Base-by-base conservation (phyloP, 2,888 invertebrate genomes). In the Ctena decussata region DNA sequence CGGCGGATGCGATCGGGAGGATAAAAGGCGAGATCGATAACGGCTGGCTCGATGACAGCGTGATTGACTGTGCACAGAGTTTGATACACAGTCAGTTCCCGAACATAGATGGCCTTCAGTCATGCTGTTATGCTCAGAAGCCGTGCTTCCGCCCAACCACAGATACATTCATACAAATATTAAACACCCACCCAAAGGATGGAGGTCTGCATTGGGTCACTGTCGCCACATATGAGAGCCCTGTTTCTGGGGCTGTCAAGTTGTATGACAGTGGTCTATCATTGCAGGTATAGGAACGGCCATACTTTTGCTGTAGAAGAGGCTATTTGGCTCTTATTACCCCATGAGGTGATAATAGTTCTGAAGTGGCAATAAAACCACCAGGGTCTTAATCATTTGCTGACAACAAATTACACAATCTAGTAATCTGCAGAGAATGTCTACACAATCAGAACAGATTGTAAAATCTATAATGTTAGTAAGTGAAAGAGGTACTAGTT, bases 51-150 rank as follows among this genome's bases (percentile, higher is more conserved):
- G 53, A 53, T 53, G 53, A 53, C 53, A 53, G 53, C n/a, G 53
- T 53, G 12, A 53, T 41, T 41, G 41, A 41, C 41, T 41, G 41
- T 15, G 15, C 41, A 41, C 41, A 41, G 41, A 41, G 15, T 15
- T 11, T 41, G 41, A 41, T 41, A 41, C 53, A 74, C 57, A 74
- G 24, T 12, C 53, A 74, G 39, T 74, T 74, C 24, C 74, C 53
- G 1, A 18, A 6, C 32, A 30, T 74, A 35, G 35, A 74, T 53
- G 74, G 74, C 6, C 24, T 74, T 11, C 74, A 74, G 37, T 74
- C 74, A 12, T 53, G 57, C 24, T 74, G 74, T 30, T 53, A 74
- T 35, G 74, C 74, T 21, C 15, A 74, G 30, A 74, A 53, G 24
- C 74, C 74, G 18, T 74, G 74, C 32, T 74, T 74, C 46, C 18